These are phyloP conservation scores for Amphiprion ocellaris DNA, from an alignment of 2,113 vertebrate genomes.

Conservation along the genomic window DNA sequence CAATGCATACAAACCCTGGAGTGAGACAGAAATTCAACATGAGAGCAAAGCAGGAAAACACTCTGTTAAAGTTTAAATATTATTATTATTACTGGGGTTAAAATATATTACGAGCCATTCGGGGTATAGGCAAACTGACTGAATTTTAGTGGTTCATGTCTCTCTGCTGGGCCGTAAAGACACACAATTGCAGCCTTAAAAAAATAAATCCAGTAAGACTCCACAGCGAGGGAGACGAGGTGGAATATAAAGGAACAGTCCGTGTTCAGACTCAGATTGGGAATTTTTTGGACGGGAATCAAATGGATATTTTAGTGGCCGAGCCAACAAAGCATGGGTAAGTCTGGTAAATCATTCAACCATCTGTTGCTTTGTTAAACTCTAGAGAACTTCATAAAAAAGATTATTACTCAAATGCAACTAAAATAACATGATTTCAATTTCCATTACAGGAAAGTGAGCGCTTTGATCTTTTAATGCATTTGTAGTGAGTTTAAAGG, in stretches of 20 bases:
- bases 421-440: constrained; percentile 69
- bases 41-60: constrained; percentile 34
- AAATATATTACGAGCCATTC: constrained; percentile 47
- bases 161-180: constrained; percentile 32
- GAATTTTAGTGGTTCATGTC: constrained; percentile 8
- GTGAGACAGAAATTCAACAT: constrained; percentile 58
- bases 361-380: constrained; percentile 74
- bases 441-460: constrained; percentile 62
- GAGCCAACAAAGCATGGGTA: constrained; percentile 45
- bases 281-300: constrained; percentile 43
- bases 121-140: constrained; percentile 33
- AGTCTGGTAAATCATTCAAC: constrained; percentile 65
- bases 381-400: constrained; percentile 69
- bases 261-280: constrained; percentile 28
- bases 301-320: constrained; percentile 51
- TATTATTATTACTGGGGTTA: constrained; percentile 37
- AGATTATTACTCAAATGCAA: constrained; percentile 64
- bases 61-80: constrained; percentile 24
- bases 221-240: constrained; percentile 13
- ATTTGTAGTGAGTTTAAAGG: constrained; percentile 68
- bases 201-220: constrained; percentile 5
- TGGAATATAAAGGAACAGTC: constrained; percentile 27
- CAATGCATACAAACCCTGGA: constrained; percentile 53
- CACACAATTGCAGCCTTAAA: constrained; percentile 21
- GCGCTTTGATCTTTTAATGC: constrained; percentile 71